A percentile compares a stretch with the other conserved stretches of the same genome.
Evolutionary conservation across 2,113 vertebrate species (phyloP).

Genomic region (Ameiurus melas): DNA sequence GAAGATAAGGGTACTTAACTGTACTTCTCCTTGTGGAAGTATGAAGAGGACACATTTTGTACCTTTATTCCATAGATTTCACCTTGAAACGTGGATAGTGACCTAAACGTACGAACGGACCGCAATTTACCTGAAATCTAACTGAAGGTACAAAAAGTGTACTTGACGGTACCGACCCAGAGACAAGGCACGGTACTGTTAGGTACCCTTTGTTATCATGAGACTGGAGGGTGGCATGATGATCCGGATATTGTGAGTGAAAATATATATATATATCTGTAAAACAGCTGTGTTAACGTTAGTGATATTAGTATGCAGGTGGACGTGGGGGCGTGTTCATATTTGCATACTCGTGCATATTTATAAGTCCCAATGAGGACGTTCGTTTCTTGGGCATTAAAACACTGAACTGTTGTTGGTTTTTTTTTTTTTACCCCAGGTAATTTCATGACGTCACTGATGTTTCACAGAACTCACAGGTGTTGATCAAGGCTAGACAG

Average conservation of each 20-base stretch:
- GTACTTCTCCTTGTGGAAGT: not conserved
- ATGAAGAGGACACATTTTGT: not conserved
- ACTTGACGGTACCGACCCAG: not conserved
- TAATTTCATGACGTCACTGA: not conserved
- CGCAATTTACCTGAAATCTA: not conserved
- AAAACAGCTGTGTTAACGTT: not conserved
- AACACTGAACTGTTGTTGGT: not conserved
- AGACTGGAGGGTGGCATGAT: not conserved
- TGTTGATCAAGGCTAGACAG: not conserved
- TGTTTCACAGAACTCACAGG: not conserved
- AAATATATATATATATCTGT: not conserved
- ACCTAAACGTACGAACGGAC: not conserved
- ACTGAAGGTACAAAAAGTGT: not conserved
- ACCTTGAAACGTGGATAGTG: not conserved
- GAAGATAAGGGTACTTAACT: not conserved
- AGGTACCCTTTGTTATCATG: not conserved
- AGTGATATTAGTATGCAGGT: too few relatives aligned
- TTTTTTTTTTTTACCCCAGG: not conserved
- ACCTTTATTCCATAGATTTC: not conserved
- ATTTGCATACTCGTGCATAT: not conserved
- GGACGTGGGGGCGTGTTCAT: not conserved
- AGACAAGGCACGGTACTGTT: not conserved
- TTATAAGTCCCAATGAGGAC: too few relatives aligned
- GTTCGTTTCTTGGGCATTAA: not conserved
- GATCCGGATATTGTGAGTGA: not conserved